Base-by-base conservation (phyloP, 2,888 invertebrate genomes). In the Platerodrilus igneus region DNA sequence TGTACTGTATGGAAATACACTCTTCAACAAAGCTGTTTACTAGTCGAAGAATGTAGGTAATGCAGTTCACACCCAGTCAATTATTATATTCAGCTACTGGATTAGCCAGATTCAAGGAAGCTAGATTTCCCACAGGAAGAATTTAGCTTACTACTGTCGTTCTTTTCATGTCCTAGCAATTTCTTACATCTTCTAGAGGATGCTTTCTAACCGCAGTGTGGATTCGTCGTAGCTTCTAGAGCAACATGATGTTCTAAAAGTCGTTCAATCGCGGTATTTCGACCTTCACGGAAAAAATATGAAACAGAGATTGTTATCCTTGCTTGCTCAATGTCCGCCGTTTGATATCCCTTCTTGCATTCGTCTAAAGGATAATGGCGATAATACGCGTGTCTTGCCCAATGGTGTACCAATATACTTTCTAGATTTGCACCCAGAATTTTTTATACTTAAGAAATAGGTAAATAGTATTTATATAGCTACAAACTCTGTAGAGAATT, bases 281-380 rank as follows among this genome's bases (percentile, higher is more conserved):
- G 29, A 45, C 45, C 33, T 47, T 34, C 41, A 41, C 49, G 52
- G 48, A 48, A 37, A 53, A 59, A 59, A 59, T 58, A 59, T 58
- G 55, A 58, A 57, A 58, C 57, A 52, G 50, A 55, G 55, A 58
- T 57, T 56, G 57, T 58, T 59, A 57, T 56, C 56, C 48, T 49
- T 49, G 50, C 41, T 53, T 51, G 58, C 53, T 52, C 56, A 57
- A 57, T 48, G 56, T 53, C 45, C 50, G 52, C 51, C 50, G 56
- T 62, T 58, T 57, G 59, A 59, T 58, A 59, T 58, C 55, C 48
- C 57, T 50, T 58, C 55, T 53, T 57, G 51, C 57, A 59, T 62
- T 60, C 59, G 60, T 61, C 54, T 57, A 45, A 36, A 37, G 58
- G 58, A 58, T 57, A 59, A 60, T 56, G 49, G 53, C 48, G 48